Evolutionary conservation across 2,888 invertebrate species (phyloP).

Genomic region (Folsomia manolachei): DNA sequence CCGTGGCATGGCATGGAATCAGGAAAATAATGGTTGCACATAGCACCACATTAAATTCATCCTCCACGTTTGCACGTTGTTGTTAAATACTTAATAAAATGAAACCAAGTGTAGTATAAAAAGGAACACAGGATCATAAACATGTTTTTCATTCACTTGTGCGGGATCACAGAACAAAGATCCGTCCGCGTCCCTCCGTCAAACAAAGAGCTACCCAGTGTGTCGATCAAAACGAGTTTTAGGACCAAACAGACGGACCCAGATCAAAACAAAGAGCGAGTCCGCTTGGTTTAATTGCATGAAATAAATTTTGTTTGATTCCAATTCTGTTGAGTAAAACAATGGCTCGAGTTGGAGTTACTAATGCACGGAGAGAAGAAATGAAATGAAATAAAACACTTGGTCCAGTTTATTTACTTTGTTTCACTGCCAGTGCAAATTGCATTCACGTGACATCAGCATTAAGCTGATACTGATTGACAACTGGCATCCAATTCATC

Average conservation of each 20-base stretch:
- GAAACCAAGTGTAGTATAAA: not conserved
- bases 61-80: not conserved
- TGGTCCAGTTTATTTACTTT: not conserved
- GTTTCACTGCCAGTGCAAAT: no score
- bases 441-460: not conserved
- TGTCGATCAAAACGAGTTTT: not conserved
- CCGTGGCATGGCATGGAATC: no score
- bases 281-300: not conserved
- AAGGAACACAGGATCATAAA: not conserved
- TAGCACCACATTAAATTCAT: no score
- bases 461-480: no score
- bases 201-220: no score
- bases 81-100: not conserved
- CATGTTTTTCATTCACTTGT: not conserved
- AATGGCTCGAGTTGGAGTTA: not conserved
- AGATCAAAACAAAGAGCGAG: not conserved
- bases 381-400: not conserved
- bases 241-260: no score
- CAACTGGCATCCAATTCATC: no score
- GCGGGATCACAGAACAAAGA: not conserved
- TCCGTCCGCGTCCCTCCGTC: no score
- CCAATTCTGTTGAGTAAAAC: not conserved
- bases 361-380: no score
- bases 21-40: no score
- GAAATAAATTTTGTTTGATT: not conserved